Conservation (phyloP, 2,888 invertebrate species). For the Uropetala carovei region DNA sequence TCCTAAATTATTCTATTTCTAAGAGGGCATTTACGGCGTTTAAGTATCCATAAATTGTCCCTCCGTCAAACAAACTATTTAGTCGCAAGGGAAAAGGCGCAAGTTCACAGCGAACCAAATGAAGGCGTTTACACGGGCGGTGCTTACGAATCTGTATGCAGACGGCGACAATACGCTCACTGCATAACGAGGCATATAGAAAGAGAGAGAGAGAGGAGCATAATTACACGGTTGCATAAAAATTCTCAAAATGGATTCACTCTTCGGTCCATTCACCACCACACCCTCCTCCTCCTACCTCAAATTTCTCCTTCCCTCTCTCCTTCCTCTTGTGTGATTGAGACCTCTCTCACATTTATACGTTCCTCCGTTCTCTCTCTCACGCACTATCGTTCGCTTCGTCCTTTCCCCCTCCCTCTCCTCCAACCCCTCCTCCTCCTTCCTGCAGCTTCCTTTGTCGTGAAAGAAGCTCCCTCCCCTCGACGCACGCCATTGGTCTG, state of each 20-base stretch:
- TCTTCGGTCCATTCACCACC: neutral
- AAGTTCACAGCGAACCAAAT: too few species aligned
- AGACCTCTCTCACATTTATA: slow-evolving; percentile 1
- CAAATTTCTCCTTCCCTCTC: neutral
- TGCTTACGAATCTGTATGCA: too few species aligned
- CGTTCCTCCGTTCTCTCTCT: neutral
- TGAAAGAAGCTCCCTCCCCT: slow-evolving; percentile 5
- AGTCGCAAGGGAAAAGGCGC: too few species aligned
- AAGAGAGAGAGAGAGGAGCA: neutral
- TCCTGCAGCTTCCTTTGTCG: neutral
- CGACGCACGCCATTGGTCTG: slow-evolving; percentile 14
- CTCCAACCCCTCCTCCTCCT: neutral
- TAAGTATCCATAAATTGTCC: too few species aligned
- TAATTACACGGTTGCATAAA: neutral
- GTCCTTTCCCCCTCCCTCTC: neutral
- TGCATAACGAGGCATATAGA: too few species aligned
- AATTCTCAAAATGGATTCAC: slow-evolving; percentile 20
- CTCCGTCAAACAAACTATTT: too few species aligned
- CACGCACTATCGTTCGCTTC: neutral
- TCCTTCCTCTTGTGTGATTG: neutral
- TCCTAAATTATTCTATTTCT: too few species aligned
- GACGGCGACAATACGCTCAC: too few species aligned
- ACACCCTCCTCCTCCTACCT: neutral
- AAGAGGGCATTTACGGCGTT: too few species aligned
- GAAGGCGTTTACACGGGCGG: too few species aligned